phyloP scores from a whole-genome alignment of 2,797 vertebrate species.

The Falco naumanni region DNA sequence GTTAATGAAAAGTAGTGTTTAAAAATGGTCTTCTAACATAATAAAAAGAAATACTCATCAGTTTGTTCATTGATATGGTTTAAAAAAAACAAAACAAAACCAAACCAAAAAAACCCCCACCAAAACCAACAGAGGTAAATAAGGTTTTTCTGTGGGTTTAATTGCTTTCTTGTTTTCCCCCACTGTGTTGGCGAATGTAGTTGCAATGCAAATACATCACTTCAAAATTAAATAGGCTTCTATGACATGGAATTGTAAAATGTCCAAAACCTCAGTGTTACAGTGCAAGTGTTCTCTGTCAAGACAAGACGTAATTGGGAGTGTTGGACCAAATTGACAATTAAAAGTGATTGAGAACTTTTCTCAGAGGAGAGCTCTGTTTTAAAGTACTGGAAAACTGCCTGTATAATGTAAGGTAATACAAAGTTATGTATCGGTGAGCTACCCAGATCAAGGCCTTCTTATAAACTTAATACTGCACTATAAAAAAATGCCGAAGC shows the following conservation, averaged over 20 bases:
- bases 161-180: neutral
- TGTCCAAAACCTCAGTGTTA: neutral
- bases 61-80: neutral
- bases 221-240: neutral
- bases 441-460: neutral
- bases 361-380: neutral
- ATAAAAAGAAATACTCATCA: neutral
- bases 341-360: neutral
- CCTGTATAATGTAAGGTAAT: neutral
- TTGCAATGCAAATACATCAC: neutral
- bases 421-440: fast-evolving
- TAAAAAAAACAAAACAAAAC: neutral
- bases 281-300: neutral
- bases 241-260: neutral
- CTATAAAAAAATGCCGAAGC: neutral
- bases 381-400: neutral
- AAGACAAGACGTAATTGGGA: neutral
- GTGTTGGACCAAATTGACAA: neutral
- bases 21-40: neutral
- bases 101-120: neutral
- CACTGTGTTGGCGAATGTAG: neutral
- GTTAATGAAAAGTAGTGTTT: neutral
- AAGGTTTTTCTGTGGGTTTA: neutral
- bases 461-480: neutral
- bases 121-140: neutral